A percentile compares a stretch with the other conserved stretches of the same genome.
phyloP scores from a whole-genome alignment of 2,113 vertebrate species.

The Caretta caretta region DNA sequence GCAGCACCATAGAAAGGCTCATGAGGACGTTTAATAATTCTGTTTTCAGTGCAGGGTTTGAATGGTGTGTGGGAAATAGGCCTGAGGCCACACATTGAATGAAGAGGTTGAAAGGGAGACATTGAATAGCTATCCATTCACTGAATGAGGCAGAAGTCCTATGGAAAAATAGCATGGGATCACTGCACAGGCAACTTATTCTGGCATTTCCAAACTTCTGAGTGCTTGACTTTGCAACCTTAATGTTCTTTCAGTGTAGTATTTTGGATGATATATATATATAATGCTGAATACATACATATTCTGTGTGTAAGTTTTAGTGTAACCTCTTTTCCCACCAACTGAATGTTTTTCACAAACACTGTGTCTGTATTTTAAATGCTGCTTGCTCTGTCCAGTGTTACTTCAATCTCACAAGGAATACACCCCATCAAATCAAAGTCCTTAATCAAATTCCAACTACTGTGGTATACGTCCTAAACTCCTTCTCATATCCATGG shows the following conservation, averaged over 20 bases:
- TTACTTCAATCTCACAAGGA: background rate
- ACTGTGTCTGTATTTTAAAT: background rate
- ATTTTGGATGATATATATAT: background rate
- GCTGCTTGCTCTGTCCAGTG: background rate
- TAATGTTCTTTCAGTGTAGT: background rate
- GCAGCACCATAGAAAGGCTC: background rate
- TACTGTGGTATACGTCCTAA: background rate
- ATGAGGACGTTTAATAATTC: background rate
- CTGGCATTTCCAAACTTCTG: background rate
- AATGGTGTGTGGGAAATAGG: background rate
- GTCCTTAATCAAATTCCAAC: background rate
- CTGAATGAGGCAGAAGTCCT: background rate
- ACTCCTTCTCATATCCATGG: background rate
- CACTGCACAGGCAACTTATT: background rate
- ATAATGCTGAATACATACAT: background rate
- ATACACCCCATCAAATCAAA: background rate
- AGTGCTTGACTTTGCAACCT: background rate
- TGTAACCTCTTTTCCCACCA: background rate
- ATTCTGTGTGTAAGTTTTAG: background rate
- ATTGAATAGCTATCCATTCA: background rate
- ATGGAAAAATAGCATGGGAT: background rate
- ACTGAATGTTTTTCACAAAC: background rate
- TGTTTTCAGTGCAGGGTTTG: background rate
- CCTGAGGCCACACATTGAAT: rapidly evolving
- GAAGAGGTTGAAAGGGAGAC: background rate